Evolutionary conservation across 2,113 vertebrate species (phyloP).

Genomic region (Amphiprion percula): DNA sequence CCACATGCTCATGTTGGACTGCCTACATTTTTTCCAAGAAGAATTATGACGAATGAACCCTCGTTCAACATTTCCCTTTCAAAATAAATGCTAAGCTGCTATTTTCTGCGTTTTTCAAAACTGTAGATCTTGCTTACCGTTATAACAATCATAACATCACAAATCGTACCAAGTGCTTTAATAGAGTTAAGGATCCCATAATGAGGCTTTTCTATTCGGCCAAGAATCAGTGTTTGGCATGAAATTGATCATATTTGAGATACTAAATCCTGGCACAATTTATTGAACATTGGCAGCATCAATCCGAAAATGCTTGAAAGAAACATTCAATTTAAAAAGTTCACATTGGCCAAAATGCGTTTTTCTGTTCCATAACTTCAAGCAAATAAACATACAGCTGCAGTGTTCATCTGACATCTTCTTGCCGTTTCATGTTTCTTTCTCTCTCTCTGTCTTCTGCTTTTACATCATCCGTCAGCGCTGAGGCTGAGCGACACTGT

Average conservation of each 20-base stretch:
- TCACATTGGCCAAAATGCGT: slow-evolving; percentile 29
- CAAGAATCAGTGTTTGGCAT: slow-evolving; percentile 29
- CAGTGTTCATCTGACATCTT: slow-evolving; percentile 1
- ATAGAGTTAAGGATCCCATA: slow-evolving; percentile 17
- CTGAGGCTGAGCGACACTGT: slow-evolving; percentile 20
- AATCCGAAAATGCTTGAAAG: slow-evolving; percentile 27
- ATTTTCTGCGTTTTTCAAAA: neutral
- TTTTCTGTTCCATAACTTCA: neutral
- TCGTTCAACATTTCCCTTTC: neutral
- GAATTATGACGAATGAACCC: neutral
- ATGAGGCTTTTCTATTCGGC: slow-evolving; percentile 30
- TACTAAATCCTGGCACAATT: slow-evolving; percentile 39
- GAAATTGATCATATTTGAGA: slow-evolving; percentile 7
- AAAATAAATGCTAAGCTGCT: neutral
- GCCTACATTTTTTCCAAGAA: no score
- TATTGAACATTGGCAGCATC: slow-evolving; percentile 26
- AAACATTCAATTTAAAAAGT: slow-evolving; percentile 30
- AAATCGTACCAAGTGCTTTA: slow-evolving; percentile 17
- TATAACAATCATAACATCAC: neutral
- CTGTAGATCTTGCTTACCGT: no score
- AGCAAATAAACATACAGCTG: slow-evolving; percentile 20
- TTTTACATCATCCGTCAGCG: slow-evolving; percentile 36
- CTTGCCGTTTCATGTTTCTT: slow-evolving; percentile 1
- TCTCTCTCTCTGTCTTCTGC: slow-evolving; percentile 17
- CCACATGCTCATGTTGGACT: neutral